phyloP scores from a whole-genome alignment of 2,113 vertebrate species.

The Dipodomys stephensi region DNA sequence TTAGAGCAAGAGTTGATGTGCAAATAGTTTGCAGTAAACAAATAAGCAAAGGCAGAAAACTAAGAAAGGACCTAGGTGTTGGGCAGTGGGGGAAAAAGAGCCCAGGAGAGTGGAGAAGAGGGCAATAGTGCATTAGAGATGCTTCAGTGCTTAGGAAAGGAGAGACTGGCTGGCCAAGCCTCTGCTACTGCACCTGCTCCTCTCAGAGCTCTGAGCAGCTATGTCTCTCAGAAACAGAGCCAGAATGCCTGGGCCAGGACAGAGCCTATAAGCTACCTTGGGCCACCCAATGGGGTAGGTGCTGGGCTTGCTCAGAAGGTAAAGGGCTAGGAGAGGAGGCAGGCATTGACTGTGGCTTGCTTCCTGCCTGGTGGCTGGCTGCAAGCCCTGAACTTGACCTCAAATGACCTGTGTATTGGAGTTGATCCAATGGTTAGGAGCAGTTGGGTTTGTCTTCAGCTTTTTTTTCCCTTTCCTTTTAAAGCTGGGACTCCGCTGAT shows the following conservation, averaged over 20 bases:
- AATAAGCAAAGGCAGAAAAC: not conserved
- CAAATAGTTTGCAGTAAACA: not conserved
- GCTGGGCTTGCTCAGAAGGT: constrained; percentile 27
- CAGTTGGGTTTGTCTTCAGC: constrained; percentile 19
- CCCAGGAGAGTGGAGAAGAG: not conserved
- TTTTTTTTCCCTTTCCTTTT: constrained; percentile 10
- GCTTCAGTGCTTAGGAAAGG: not conserved
- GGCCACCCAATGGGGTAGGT: not conserved
- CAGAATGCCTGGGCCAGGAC: not conserved
- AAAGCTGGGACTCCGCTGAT: constrained; percentile 36
- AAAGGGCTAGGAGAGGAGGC: constrained; percentile 40
- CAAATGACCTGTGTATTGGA: constrained; percentile 72
- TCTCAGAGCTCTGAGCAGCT: not conserved
- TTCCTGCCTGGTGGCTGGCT: constrained; percentile 71
- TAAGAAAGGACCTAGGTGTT: not conserved
- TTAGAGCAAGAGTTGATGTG: not conserved
- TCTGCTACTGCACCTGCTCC: not conserved
- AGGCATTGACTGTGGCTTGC: constrained; percentile 58
- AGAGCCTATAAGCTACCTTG: not conserved
- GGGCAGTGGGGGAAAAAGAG: not conserved
- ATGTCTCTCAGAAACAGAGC: not conserved
- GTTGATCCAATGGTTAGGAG: constrained; percentile 41
- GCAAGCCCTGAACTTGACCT: constrained; percentile 67
- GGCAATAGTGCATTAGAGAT: not conserved
- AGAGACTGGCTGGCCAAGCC: not conserved